A percentile compares a stretch with the other conserved stretches of the same genome.
Evolutionary conservation across 2,113 vertebrate species (phyloP).

Genomic region (Thamnaconus septentrionalis): DNA sequence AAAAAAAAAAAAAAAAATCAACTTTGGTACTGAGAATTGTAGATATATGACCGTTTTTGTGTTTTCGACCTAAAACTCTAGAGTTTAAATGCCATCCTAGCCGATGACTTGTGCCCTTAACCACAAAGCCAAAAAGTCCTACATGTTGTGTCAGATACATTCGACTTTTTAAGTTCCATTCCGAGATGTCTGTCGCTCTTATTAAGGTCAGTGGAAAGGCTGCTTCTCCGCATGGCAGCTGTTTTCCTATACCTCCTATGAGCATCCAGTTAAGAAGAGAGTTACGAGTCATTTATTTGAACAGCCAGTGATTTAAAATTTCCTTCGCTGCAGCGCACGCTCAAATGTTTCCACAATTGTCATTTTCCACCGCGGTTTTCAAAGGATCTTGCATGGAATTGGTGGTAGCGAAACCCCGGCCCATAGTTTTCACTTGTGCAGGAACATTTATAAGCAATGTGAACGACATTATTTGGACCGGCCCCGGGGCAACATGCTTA

Average conservation of each 20-base stretch:
- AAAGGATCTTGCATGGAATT: constrained; percentile 23
- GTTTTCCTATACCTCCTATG: constrained; percentile 32
- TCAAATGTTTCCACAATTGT: constrained; percentile 50
- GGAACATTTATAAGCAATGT: constrained; percentile 30
- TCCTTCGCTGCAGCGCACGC: constrained; percentile 31
- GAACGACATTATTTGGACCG: not conserved
- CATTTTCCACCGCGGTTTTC: constrained; percentile 41
- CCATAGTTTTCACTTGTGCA: constrained; percentile 35
- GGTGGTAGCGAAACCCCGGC: constrained; percentile 18
- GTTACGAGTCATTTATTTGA: constrained; percentile 68
- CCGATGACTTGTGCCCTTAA: too few species aligned
- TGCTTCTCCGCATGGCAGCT: constrained; percentile 16
- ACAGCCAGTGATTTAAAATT: constrained; percentile 61
- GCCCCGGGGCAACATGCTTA: constrained; percentile 4
- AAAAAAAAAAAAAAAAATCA: too few species aligned
- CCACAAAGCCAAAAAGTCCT: too few species aligned
- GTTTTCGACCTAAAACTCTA: too few species aligned
- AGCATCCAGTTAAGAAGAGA: constrained; percentile 20
- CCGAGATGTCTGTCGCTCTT: too few species aligned
- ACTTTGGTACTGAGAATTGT: too few species aligned
- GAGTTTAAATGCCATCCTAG: too few species aligned
- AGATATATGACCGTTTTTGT: too few species aligned
- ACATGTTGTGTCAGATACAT: too few species aligned
- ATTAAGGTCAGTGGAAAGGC: too few species aligned
- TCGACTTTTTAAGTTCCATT: too few species aligned